Evolutionary conservation across 2,888 invertebrate genomes (phyloP).

Genomic region (Tipula lateralis): DNA sequence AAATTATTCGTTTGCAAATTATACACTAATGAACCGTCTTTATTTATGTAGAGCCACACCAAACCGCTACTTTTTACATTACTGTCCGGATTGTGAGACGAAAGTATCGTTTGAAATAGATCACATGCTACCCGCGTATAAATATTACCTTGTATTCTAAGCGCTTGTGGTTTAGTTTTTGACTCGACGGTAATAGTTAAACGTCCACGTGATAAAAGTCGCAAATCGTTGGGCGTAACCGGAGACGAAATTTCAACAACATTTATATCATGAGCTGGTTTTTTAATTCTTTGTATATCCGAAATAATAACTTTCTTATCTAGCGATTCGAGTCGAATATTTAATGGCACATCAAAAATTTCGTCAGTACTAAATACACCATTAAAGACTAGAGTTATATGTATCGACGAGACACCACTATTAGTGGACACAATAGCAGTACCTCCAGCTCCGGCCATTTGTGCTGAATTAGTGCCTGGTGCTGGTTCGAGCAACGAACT

Average conservation of each 20-base stretch:
- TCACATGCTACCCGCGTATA: slow-evolving; percentile 74
- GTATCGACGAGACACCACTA: slow-evolving; percentile 74
- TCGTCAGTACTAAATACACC: slow-evolving; percentile 68
- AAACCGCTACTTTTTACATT: slow-evolving; percentile 58
- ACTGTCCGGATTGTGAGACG: slow-evolving; percentile 52
- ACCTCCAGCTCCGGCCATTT: slow-evolving; percentile 66
- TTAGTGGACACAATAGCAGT: slow-evolving; percentile 81
- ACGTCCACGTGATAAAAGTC: slow-evolving; percentile 72
- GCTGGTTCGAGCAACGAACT: slow-evolving; percentile 68
- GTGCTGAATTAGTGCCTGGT: slow-evolving; percentile 55
- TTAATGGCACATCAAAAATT: slow-evolving; percentile 61
- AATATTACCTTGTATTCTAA: slow-evolving; percentile 66
- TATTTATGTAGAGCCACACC: slow-evolving; percentile 73
- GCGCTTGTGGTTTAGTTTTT: slow-evolving; percentile 57
- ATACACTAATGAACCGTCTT: slow-evolving; percentile 71
- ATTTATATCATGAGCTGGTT: slow-evolving; percentile 72
- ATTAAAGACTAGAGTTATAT: slow-evolving; percentile 75
- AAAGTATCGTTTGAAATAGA: slow-evolving; percentile 67
- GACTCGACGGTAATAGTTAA: slow-evolving; percentile 67
- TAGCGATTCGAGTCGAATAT: slow-evolving; percentile 62
- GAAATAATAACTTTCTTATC: slow-evolving; percentile 71
- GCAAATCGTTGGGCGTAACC: slow-evolving; percentile 68
- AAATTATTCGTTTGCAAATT: slow-evolving; percentile 68
- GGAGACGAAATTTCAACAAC: slow-evolving; percentile 73
- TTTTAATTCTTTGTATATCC: slow-evolving; percentile 63